These are phyloP conservation scores for Coleophora flavipennella DNA, from an alignment of 2,888 invertebrate species.

Conservation along the genomic window DNA sequence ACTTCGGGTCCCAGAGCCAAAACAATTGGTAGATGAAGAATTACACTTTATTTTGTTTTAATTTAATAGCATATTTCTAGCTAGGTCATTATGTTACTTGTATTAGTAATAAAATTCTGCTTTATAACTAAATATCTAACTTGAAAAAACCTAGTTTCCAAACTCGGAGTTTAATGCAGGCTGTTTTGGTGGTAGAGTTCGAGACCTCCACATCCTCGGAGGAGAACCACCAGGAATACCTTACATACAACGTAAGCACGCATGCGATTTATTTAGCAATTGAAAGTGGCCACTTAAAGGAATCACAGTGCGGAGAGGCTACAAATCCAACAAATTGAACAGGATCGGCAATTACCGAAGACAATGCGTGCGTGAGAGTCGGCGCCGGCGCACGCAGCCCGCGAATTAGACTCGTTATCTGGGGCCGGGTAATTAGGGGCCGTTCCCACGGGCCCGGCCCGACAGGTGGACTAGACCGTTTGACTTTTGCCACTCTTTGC, in stretches of 20 bases:
- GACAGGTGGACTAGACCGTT: conserved; percentile 31
- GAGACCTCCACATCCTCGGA: not conserved
- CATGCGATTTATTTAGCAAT: conserved; percentile 63
- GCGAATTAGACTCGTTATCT: conserved; percentile 70
- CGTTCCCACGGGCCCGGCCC: conserved; percentile 58
- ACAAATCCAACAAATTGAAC: conserved; percentile 65
- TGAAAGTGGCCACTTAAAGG: conserved; percentile 69
- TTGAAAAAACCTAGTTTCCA: no score
- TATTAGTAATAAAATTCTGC: no score
- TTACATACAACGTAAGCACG: conserved; percentile 32
- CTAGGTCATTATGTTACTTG: no score
- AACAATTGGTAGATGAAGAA: no score
- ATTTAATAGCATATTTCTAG: no score
- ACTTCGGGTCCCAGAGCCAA: no score
- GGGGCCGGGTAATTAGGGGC: conserved; percentile 61
- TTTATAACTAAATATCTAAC: no score
- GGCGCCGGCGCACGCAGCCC: conserved; percentile 62
- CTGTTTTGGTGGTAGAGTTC: no score
- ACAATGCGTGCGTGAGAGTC: conserved; percentile 70
- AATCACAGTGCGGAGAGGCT: conserved; percentile 65
- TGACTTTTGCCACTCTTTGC: not conserved
- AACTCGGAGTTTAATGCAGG: no score
- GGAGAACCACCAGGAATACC: conserved; percentile 1
- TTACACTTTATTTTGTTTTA: no score
- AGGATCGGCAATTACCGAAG: conserved; percentile 71